Base-by-base conservation (phyloP, 2,888 invertebrate species). In the Trissolcus japonicus region DNA sequence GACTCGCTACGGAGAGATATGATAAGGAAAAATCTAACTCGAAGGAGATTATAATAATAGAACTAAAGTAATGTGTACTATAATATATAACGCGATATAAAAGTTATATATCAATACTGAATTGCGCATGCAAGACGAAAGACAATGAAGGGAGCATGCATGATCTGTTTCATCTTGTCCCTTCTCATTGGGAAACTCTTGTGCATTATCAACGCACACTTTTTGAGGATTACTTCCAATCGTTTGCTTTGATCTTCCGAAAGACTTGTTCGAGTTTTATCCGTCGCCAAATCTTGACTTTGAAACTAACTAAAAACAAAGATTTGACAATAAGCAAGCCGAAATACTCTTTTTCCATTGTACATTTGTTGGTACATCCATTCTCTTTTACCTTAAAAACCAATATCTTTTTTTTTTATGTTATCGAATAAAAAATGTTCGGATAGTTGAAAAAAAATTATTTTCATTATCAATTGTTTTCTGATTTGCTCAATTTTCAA, bases 71-170 rank as follows among this genome's bases (percentile, higher is more conserved):
- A 53, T 21, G 41, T 46, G 48, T 67, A 74, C 7, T 50, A 50
- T 59, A 63, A 66, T 41, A 66, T 41, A 50, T 48, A 46, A 16
- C 46, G 14, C 61, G 56, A 35, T 46, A 46, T 16, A 6, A 14
- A 46, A n/a, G 46, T 46, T 46, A 14, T 74, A 61, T 67, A 46
- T 66, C 51, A 73, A 54, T 73, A 73, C 59, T 59, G 59, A 60
- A 72, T 41, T 57, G 51, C 57, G 29, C 25, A 60, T 62, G n/a
- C 1, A 55, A 65, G 21, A 3, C 53, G 55, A 43, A 35, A 35
- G 35, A 35, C 7, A 35, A 11, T 35, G 9, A 35, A 35, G 35
- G 35, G 2, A 35, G 35, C 35, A 35, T 35, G 11, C 35, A 35
- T 35, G 11, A 35, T 35, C 35, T 35, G 11, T 35, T 35, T 35